A percentile compares a stretch with the other conserved stretches of the same genome.
Evolutionary conservation across 2,888 invertebrate species (phyloP).

Genomic region (Cynaeus angustus): DNA sequence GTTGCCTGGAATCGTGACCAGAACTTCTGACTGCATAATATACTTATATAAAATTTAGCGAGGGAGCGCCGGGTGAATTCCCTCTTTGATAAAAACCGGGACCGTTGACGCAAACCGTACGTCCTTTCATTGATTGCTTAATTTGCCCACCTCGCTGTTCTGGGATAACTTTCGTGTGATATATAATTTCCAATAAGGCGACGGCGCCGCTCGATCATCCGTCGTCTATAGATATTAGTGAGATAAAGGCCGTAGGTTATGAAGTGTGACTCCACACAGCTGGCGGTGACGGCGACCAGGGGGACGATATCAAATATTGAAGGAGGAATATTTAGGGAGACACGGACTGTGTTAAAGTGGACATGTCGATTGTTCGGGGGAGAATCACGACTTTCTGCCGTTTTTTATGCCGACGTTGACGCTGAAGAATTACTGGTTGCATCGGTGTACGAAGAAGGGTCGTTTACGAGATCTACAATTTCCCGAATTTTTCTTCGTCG

Average conservation of each 20-base stretch:
- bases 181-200: slow-evolving; percentile 64
- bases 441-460: slow-evolving; percentile 26
- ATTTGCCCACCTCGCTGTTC: slow-evolving; percentile 48
- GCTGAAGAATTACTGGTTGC: slow-evolving; percentile 30
- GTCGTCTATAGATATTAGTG: slow-evolving; percentile 64
- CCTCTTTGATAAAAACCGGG: slow-evolving; percentile 46
- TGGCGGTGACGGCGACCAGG: slow-evolving; percentile 68
- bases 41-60: slow-evolving; percentile 68
- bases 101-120: slow-evolving; percentile 42
- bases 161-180: slow-evolving; percentile 56
- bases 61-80: slow-evolving; percentile 32
- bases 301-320: slow-evolving; percentile 70
- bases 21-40: slow-evolving; percentile 70
- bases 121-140: slow-evolving; percentile 51
- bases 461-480: slow-evolving; percentile 27
- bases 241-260: slow-evolving; percentile 65
- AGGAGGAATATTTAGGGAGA: slow-evolving; percentile 62
- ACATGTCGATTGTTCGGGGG: slow-evolving; percentile 33
- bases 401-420: slow-evolving; percentile 23
- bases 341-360: slow-evolving; percentile 39
- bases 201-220: slow-evolving; percentile 63
- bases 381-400: slow-evolving; percentile 28
- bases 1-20: slow-evolving; percentile 69
- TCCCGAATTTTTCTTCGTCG: slow-evolving; percentile 23
- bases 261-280: slow-evolving; percentile 71